Base-by-base conservation (phyloP, 2,797 vertebrate genomes). In the Molossus molossus region DNA sequence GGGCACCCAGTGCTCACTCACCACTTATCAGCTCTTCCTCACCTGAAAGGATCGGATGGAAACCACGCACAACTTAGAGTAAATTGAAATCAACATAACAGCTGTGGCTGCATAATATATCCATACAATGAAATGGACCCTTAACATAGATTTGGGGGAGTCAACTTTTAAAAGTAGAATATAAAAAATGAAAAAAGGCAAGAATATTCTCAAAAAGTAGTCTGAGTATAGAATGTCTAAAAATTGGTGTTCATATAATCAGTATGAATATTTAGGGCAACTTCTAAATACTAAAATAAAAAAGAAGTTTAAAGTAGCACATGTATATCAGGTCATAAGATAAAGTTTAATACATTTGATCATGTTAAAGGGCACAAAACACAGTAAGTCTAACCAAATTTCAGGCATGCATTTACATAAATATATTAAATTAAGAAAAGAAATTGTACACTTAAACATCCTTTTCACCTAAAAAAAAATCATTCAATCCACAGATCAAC, bases 351-450 rank as follows among this genome's bases (percentile, higher is more conserved):
- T 98, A 98, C 98, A 98, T 98, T 98, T 98, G 98, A 98, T 98
- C 98, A 98, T 85, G 97, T 98, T 98, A 98, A 98, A 97, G 96
- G 97, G 98, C 98, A 98, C 97, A 98, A 98, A 98, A 98, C 98
- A 98, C 95, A 98, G 96, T 96, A 98, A 97, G 97, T 98, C 98
- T 98, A 98, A 97, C 95, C 96, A 98, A 98, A 98, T 97, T 98
- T 97, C 96, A 97, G 97, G 98, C 98, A 99, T 98, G 98, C 98
- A 98, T 98, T 98, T 98, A 98, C 98, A 98, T 98, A 98, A 98
- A 98, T 98, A 98, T 98, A 98, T 98, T 98, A 98, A 98, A 98
- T 98, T 98, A 98, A 98, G 97, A 97, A 98, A 98, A 98, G 97
- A 98, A 98, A 98, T 98, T 98, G 97, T 98, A 98, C 98, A 98